Base-by-base conservation (phyloP, 1,140 invertebrate genomes). In the Melipona quadrifasciata region DNA sequence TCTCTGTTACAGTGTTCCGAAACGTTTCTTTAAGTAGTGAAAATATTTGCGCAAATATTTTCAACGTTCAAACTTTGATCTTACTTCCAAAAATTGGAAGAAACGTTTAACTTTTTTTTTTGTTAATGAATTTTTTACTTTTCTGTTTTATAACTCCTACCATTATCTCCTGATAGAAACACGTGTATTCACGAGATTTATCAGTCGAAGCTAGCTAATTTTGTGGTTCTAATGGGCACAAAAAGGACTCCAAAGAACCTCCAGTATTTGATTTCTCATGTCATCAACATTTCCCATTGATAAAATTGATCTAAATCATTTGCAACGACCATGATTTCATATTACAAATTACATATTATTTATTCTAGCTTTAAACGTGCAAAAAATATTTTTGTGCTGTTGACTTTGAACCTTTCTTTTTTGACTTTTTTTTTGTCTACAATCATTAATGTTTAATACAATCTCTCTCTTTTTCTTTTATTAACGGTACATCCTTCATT, bases 161-260 rank as follows among this genome's bases (percentile, higher is more conserved):
- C 17, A 19, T 55, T 17, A 17, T 55, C 0, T 17, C 17, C 55
- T 57, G 19, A n/a, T 2, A 31, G 31, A 31, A 31, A 31, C 31
- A 31, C 31, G 31, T 31, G 31, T 31, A 31, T n/a, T n/a, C n/a
- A n/a, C n/a, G n/a, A n/a, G 55, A 31, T 31, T 31, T 31, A 31
- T 31, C n/a, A n/a, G n/a, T n/a, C n/a, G n/a, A n/a, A n/a, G n/a
- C n/a, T n/a, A n/a, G n/a, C n/a, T n/a, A 99, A 99, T 95, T 99
- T 98, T 93, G 97, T 99, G 84, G 98, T 99, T 14, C 96, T 99
- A 94, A 99, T 84, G 98, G 98, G 27, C 98, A 99, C 93, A 98
- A 98, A 93, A 97, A 97, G 90, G 97, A 98, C 83, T 97, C 97
- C 0, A 96, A 97, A 89, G 95, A 96, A 47, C 97, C 97, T 10